Base-by-base conservation (phyloP, 2,888 invertebrate species). In the Pandemis heparana region DNA sequence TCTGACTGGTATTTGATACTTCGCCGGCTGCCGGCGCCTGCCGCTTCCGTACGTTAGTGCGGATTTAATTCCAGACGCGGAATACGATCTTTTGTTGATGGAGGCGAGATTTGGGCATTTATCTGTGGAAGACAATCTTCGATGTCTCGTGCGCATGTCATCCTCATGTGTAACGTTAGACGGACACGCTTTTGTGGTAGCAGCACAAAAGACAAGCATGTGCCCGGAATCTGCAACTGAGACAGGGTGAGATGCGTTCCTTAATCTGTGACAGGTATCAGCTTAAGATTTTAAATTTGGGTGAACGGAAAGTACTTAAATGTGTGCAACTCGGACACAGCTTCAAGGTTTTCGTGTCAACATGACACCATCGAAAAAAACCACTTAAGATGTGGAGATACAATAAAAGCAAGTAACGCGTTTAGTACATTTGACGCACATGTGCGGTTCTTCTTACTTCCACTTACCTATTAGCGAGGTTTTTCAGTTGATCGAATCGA, bases 11-110 rank as follows among this genome's bases (percentile, higher is more conserved):
- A 93, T 89, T 88, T 82, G 92, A 94, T 91, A 92, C 88, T 83
- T 77, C 77, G 74, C 73, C 83, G 84, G 93, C 90, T 92, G 74
- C 74, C 74, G 93, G 92, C 93, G 93, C 92, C 92, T 87, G 83
- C 82, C 83, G 92, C 92, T 94, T 92, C 93, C 92, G 92, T 89
- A 84, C 87, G 88, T 90, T 84, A 84, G 79, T 83, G 84, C 87
- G 79, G 85, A 87, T 88, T 87, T 82, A 80, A 87, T 85, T 85
- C 85, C 85, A 85, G 82, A 81, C 81, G 81, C 85, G 89, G 86
- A 91, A 93, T 88, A 76, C 77, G 92, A 93, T 92, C 88, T 92
- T 93, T 94, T 92, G 90, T 92, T 92, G 92, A 90, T 87, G 87
- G 85, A 87, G 85, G 90, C 90, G 88, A 92, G 89, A 89, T 91